These are phyloP conservation scores for Chelonoidis abingdonii DNA, from an alignment of 2,113 vertebrate species.

Conservation along the genomic window DNA sequence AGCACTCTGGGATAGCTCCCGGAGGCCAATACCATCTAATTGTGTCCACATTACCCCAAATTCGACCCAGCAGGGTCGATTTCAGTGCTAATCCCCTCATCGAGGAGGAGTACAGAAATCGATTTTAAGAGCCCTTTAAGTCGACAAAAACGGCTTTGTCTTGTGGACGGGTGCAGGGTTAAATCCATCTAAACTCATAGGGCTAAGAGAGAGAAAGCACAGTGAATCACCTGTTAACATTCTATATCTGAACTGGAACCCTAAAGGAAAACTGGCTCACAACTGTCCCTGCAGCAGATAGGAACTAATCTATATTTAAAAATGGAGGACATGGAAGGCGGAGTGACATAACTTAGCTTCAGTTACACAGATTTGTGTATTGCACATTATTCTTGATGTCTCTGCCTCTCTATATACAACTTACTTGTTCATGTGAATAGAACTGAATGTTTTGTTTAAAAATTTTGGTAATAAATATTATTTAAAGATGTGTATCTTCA, in stretches of 20 bases:
- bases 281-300: background rate
- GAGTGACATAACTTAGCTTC: background rate
- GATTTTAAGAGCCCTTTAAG: too few species aligned
- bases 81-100: too few species aligned
- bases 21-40: too few species aligned
- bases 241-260: background rate
- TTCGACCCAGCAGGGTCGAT: too few species aligned
- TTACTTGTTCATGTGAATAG: background rate
- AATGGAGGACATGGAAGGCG: background rate
- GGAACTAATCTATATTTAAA: background rate
- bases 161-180: too few species aligned
- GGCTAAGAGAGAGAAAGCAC: background rate
- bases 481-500: background rate
- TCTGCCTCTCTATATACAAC: background rate
- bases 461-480: background rate
- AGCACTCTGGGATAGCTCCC: too few species aligned
- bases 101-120: too few species aligned
- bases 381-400: background rate
- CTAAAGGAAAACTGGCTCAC: background rate
- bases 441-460: background rate
- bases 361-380: background rate
- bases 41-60: too few species aligned
- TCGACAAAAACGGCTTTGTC: too few species aligned
- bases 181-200: too few species aligned
- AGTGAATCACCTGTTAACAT: background rate